Evolutionary conservation across 2,888 invertebrate genomes (phyloP).

Genomic region (Galerucella nymphaeae): DNA sequence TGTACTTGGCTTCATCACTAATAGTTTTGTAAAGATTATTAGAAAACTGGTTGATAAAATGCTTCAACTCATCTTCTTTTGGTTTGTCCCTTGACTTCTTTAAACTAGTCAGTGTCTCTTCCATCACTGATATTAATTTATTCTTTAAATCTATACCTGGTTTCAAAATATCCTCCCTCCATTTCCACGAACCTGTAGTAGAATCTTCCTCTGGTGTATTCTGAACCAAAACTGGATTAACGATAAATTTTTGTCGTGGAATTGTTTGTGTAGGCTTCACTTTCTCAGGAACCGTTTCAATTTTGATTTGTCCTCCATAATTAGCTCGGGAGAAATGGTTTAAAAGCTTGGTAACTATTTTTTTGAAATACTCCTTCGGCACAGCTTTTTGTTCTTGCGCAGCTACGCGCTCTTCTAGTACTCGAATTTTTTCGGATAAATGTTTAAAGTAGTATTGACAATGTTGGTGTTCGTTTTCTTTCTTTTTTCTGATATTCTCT

Average conservation of each 20-base stretch:
- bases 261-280: slow-evolving; percentile 9
- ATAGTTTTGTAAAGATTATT: slow-evolving; percentile 37
- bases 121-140: slow-evolving; percentile 56
- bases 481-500: slow-evolving; percentile 14
- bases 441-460: slow-evolving; percentile 50
- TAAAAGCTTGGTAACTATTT: slow-evolving; percentile 61
- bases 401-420: slow-evolving; percentile 57
- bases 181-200: slow-evolving; percentile 52
- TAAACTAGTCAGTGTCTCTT: slow-evolving; percentile 52
- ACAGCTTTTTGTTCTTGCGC: slow-evolving; percentile 61
- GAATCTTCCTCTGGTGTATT: background rate
- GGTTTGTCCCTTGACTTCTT: slow-evolving; percentile 45
- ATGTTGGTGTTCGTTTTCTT: slow-evolving; percentile 43
- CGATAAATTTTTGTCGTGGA: slow-evolving; percentile 18
- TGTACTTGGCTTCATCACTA: slow-evolving; percentile 9
- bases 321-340: slow-evolving; percentile 37
- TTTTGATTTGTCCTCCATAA: slow-evolving; percentile 31
- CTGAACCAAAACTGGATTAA: slow-evolving; percentile 27
- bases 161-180: slow-evolving; percentile 59
- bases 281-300: background rate
- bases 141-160: slow-evolving; percentile 60
- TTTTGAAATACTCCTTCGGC: slow-evolving; percentile 61
- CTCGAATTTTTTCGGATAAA: slow-evolving; percentile 53
- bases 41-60: slow-evolving; percentile 31
- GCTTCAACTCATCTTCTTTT: slow-evolving; percentile 36